Evolutionary conservation across 2,113 vertebrate species (phyloP).

Genomic region (Pachyramphus minor): DNA sequence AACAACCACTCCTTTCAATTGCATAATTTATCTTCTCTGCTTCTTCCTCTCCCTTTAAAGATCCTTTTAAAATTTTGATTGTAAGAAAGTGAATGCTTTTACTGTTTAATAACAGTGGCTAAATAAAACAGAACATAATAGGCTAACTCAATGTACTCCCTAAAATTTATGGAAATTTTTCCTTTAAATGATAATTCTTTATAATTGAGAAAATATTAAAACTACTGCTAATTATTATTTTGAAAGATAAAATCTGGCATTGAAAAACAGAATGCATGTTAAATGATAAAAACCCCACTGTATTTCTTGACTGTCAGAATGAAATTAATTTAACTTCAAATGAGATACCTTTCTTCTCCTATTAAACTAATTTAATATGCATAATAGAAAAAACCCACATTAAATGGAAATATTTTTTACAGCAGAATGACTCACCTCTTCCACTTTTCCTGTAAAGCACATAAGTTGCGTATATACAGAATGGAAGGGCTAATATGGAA

Average conservation of each 20-base stretch:
- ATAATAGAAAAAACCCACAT: neutral
- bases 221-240: conserved; percentile 1
- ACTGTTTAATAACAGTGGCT: neutral
- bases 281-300: neutral
- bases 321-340: neutral
- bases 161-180: neutral
- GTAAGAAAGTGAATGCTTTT: neutral
- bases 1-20: neutral
- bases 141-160: neutral
- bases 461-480: neutral
- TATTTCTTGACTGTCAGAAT: neutral
- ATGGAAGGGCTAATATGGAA: neutral
- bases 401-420: neutral
- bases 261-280: neutral
- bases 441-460: neutral
- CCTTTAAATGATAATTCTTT: conserved; percentile 18
- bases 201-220: conserved; percentile 5
- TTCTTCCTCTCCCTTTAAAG: neutral
- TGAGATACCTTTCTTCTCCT: neutral
- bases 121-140: conserved; percentile 3
- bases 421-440: neutral
- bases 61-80: conserved; percentile 11
- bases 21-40: neutral
- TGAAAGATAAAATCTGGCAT: conserved; percentile 10
- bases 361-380: neutral